Percentiles rank a stretch among this genome's conserved stretches.
phyloP scores from a whole-genome alignment of 2,888 invertebrate genomes.

The Sceliomorpha sp. region DNA sequence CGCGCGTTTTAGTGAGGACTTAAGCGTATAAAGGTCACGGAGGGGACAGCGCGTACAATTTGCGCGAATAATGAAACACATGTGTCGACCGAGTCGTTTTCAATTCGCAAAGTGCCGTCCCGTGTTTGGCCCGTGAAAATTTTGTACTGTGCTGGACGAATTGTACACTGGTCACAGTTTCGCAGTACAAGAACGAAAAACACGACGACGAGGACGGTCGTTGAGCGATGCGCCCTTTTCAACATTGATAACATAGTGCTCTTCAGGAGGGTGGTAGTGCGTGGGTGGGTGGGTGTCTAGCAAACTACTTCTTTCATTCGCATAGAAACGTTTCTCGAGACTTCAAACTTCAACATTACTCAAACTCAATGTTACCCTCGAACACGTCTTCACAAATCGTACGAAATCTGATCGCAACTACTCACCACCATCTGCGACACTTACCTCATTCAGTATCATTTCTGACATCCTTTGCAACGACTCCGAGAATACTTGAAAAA shows the following conservation, averaged over 20 bases:
- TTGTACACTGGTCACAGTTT: conserved; percentile 23
- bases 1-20: conserved; percentile 59
- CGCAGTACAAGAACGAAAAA: conserved; percentile 30
- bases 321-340: conserved; percentile 12
- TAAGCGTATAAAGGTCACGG: conserved; percentile 58
- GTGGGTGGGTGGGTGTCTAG: conserved; percentile 73
- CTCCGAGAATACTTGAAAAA: not conserved
- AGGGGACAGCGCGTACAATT: conserved; percentile 63
- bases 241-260: conserved; percentile 61
- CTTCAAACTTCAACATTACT: not conserved
- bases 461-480: not conserved
- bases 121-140: conserved; percentile 60
- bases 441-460: not conserved
- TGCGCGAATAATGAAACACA: conserved; percentile 68
- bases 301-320: conserved; percentile 35
- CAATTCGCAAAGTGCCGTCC: conserved; percentile 58
- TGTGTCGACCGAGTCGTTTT: conserved; percentile 68
- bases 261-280: conserved; percentile 71
- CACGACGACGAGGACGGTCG: conserved; percentile 47
- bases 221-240: conserved; percentile 60
- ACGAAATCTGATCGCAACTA: not conserved
- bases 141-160: conserved; percentile 45
- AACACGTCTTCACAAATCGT: not conserved
- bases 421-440: not conserved
- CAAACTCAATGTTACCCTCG: conserved; percentile 13